These are phyloP conservation scores for Babyrousa celebensis DNA, from an alignment of 2,797 vertebrate genomes.

Conservation along the genomic window DNA sequence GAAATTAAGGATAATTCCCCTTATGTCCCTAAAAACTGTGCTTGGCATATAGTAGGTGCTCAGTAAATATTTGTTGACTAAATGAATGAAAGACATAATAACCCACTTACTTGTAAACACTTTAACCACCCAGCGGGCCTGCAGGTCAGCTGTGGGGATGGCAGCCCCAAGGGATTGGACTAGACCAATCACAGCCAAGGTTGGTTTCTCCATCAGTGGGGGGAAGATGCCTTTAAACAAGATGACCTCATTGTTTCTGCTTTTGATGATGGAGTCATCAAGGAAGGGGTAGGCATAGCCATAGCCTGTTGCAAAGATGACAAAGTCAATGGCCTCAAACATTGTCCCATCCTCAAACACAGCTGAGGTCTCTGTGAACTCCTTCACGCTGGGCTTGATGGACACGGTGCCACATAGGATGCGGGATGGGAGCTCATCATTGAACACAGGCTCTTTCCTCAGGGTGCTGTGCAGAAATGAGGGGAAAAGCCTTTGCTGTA, in stretches of 20 bases:
- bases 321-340: conserved; percentile 90
- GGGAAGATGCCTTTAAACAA: conserved; percentile 93
- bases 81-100: not conserved
- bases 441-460: conserved; percentile 92
- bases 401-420: conserved; percentile 91
- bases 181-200: conserved; percentile 92
- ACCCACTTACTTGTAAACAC: conserved; percentile 91
- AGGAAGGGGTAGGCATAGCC: conserved; percentile 92
- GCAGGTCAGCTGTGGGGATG: conserved; percentile 91
- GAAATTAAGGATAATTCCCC: not conserved
- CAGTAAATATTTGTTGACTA: not conserved
- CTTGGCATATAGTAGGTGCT: not conserved
- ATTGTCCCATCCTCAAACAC: conserved; percentile 92
- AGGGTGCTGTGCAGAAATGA: conserved; percentile 87
- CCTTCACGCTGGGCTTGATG: conserved; percentile 91
- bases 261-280: conserved; percentile 89
- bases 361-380: conserved; percentile 91
- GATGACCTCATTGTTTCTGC: conserved; percentile 89
- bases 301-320: conserved; percentile 94
- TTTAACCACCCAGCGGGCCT: conserved; percentile 91
- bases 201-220: conserved; percentile 89
- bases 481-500: not conserved
- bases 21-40: not conserved
- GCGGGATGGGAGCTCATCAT: conserved; percentile 92
- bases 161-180: conserved; percentile 90